These are phyloP conservation scores for Philaenus spumarius DNA, from an alignment of 1,140 invertebrate species.

Conservation along the genomic window DNA sequence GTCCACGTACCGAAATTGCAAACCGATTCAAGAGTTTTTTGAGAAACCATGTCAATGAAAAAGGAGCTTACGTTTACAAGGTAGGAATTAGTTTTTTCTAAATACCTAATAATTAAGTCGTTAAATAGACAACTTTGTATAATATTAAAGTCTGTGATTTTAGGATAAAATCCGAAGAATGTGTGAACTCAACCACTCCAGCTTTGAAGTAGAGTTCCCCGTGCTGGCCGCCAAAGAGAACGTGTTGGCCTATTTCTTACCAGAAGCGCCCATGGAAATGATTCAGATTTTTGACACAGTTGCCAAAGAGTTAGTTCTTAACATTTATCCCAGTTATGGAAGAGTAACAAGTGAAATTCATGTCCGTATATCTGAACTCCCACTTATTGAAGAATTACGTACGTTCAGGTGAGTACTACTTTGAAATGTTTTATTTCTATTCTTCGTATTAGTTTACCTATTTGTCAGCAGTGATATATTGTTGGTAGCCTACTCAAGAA, in stretches of 20 bases:
- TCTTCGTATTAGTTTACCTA: no score
- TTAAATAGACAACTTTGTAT: background rate
- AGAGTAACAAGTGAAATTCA: conserved; percentile 89
- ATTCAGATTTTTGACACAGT: conserved; percentile 90
- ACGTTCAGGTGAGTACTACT: conserved; percentile 68
- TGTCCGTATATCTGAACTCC: conserved; percentile 90
- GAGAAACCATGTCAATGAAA: conserved; percentile 75
- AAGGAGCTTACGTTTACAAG: conserved; percentile 74
- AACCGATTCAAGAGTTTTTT: conserved; percentile 96
- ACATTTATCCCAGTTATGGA: conserved; percentile 94
- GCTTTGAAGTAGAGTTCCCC: conserved; percentile 91
- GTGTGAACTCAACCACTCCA: conserved; percentile 88
- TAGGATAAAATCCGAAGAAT: conserved; percentile 84
- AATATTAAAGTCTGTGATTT: background rate
- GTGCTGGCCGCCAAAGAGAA: conserved; percentile 84
- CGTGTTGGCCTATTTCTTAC: conserved; percentile 92
- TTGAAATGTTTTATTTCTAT: no score
- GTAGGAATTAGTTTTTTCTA: background rate
- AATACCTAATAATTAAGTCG: no score
- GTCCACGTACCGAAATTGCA: conserved; percentile 91
- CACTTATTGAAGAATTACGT: conserved; percentile 91
- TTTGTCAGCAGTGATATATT: no score
- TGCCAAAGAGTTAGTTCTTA: conserved; percentile 88
- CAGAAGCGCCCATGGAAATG: conserved; percentile 96
- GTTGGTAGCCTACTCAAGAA: no score